Evolutionary conservation across 1,140 invertebrate genomes (phyloP), one percentile per base, ranked within the genome.

Genomic region (Bombus pyrosoma): DNA sequence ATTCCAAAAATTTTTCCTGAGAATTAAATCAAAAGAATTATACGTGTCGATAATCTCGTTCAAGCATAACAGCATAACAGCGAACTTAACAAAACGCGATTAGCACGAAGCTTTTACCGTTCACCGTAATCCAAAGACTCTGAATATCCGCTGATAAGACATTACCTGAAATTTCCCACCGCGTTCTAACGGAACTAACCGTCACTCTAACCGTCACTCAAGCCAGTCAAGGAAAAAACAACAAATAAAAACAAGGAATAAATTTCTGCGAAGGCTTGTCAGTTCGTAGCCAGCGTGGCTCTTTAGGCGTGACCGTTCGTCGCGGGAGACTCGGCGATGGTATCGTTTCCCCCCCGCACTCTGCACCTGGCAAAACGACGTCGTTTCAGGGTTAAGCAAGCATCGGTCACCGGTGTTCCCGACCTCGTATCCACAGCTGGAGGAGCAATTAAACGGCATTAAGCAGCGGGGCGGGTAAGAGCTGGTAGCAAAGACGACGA

Each of bases 401-500:
- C 89, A 59, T 83, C 83, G 87, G 77, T 88, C 89, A 81, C 80
- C 89, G 41, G 71, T 34, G 78, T 85, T 87, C 82, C 84, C 83
- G 80, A 71, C 89, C 69, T 86, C 73, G 62, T 77, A 74, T 90
- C 86, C 83, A 87, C 88, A 90, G 86, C 88, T 87, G 86, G 83
- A 85, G 79, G 81, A 88, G 89, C 83, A 89, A 86, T 91, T 83
- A 89, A 87, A 88, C 68, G 84, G 80, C 90, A 88, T 88, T 86
- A 89, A 73, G 83, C 77, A 79, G 74, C 59, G 41, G 43, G 39
- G 22, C 47, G 69, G 75, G 73, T 86, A 37, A 66, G 81, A 82
- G 79, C 69, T 18, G 37, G 18, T 3, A 9, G 25, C 28, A 25
- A 43, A n/a, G 25, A 39, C 25, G 69, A 72, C 81, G 72, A 83